Evolutionary conservation across 2,888 invertebrate species (phyloP).

Genomic region (Apamea anceps): DNA sequence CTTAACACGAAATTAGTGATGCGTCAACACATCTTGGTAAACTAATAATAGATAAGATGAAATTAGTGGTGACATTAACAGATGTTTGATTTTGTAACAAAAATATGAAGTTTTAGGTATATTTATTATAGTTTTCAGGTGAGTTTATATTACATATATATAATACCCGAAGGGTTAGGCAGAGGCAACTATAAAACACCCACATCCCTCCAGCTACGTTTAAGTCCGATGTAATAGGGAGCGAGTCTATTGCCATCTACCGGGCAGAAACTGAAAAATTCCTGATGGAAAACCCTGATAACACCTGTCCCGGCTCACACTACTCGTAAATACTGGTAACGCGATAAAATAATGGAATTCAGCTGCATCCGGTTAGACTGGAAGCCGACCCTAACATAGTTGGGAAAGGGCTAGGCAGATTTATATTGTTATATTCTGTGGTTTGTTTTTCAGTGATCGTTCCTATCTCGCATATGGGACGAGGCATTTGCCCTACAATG

Average conservation of each 20-base stretch:
- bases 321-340: too few species aligned
- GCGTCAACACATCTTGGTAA: slow-evolving; percentile 1
- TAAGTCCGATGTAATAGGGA: background rate
- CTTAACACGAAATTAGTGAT: slow-evolving; percentile 8
- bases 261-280: background rate
- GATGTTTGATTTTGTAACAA: background rate
- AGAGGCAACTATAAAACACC: background rate
- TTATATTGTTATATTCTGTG: background rate
- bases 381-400: too few species aligned
- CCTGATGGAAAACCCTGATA: background rate
- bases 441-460: background rate
- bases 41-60: slow-evolving; percentile 1
- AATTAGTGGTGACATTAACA: slow-evolving; percentile 5
- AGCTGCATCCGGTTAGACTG: too few species aligned
- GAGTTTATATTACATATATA: background rate
- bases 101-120: background rate
- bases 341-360: too few species aligned
- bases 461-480: background rate
- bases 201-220: background rate
- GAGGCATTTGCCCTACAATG: background rate
- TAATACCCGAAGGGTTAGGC: background rate
- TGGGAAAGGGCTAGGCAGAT: too few species aligned
- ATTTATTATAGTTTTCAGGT: background rate
- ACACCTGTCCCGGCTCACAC: background rate
- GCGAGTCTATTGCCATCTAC: background rate